Conservation (phyloP, 2,888 invertebrate species). For the Congeria kusceri region DNA sequence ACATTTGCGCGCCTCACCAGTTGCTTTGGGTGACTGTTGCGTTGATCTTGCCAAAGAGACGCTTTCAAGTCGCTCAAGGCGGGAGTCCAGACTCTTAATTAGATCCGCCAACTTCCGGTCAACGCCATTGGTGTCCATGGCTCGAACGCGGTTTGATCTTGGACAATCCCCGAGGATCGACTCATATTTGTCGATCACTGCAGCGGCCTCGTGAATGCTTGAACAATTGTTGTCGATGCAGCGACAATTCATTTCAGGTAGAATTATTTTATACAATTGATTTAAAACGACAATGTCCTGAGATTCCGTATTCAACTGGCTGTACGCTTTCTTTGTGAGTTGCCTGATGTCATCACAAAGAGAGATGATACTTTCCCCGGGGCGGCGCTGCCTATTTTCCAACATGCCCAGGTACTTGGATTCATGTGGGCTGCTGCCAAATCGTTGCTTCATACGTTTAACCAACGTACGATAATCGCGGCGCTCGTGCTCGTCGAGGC, state of each 20-base stretch:
- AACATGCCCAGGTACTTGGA: constrained; percentile 29
- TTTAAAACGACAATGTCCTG: constrained; percentile 49
- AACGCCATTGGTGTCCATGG: not conserved
- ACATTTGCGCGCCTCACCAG: too few relatives aligned
- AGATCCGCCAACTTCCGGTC: too few relatives aligned
- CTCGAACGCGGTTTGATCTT: not conserved
- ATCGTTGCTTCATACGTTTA: constrained; percentile 15
- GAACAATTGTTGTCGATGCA: constrained; percentile 56
- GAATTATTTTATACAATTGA: constrained; percentile 42
- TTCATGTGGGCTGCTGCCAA: constrained; percentile 22
- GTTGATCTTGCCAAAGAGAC: too few relatives aligned
- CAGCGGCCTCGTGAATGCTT: constrained; percentile 42
- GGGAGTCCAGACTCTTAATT: too few relatives aligned
- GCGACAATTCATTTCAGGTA: constrained; percentile 55
- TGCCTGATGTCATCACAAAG: constrained; percentile 47
- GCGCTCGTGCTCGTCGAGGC: constrained; percentile 15
- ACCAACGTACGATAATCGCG: constrained; percentile 18
- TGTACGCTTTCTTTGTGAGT: constrained; percentile 43
- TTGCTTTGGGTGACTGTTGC: too few relatives aligned
- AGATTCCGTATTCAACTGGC: constrained; percentile 28
- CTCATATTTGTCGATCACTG: constrained; percentile 54
- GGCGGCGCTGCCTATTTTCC: constrained; percentile 14
- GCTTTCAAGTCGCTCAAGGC: too few relatives aligned
- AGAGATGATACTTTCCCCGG: constrained; percentile 23
- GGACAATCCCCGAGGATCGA: not conserved